Evolutionary conservation across 1,140 invertebrate species (phyloP).

Genomic region (Lethocerus indicus): DNA sequence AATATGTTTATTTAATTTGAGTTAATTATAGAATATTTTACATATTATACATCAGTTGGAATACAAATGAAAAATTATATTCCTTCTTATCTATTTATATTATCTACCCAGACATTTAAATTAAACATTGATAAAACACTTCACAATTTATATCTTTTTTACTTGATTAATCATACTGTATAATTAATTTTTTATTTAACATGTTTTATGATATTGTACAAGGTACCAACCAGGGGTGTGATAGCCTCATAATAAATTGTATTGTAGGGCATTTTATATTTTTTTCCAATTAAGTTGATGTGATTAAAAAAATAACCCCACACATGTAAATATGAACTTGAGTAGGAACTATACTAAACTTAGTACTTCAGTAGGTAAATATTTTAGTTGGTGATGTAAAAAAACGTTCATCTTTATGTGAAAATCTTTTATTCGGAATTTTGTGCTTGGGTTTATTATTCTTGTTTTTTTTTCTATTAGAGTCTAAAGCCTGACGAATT

Average conservation of each 20-base stretch:
- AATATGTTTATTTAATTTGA: not conserved
- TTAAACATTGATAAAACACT: not conserved
- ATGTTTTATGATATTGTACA: too few species aligned
- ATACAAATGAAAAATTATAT: not conserved
- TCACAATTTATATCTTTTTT: not conserved
- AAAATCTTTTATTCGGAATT: not conserved
- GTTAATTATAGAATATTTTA: not conserved
- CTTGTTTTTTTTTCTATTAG: conserved; percentile 7
- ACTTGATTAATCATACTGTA: not conserved
- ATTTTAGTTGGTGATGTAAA: not conserved
- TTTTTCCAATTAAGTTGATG: not conserved
- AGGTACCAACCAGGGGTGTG: too few species aligned
- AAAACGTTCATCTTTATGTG: not conserved
- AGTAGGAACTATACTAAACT: not conserved
- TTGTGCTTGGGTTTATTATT: not conserved
- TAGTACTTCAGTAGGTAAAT: not conserved
- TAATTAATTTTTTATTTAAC: not conserved
- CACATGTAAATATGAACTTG: not conserved
- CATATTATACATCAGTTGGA: not conserved
- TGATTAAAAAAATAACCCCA: not conserved
- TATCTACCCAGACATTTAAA: too few species aligned
- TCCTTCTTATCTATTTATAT: not conserved
- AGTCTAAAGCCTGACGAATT: conserved; percentile 10
- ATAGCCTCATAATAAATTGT: too few species aligned
- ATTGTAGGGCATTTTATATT: not conserved